phyloP scores from a whole-genome alignment of 2,888 invertebrate genomes.

The Caenorhabditis virilis region DNA sequence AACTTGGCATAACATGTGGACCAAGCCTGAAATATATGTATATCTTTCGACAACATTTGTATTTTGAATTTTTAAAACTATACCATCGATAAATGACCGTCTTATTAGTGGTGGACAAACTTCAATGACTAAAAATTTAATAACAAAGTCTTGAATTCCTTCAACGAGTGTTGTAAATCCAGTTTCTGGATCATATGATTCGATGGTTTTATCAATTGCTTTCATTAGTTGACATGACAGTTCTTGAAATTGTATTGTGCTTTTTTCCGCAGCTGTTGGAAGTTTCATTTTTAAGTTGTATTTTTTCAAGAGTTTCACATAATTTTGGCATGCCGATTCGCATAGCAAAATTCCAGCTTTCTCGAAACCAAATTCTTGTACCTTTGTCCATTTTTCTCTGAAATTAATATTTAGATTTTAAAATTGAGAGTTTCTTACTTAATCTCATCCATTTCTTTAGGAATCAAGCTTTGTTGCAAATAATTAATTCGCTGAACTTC shows the following conservation, averaged over 20 bases:
- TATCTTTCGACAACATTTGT: no score
- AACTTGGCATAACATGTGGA: slow-evolving; percentile 52
- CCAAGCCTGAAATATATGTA: slow-evolving; percentile 40
- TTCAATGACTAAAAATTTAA: slow-evolving; percentile 57
- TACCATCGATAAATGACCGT: slow-evolving; percentile 62
- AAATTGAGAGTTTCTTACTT: not conserved
- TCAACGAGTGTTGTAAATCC: slow-evolving; percentile 55
- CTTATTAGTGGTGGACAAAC: slow-evolving; percentile 64
- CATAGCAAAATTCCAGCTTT: slow-evolving; percentile 51
- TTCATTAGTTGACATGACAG: slow-evolving; percentile 52
- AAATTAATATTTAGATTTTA: not conserved
- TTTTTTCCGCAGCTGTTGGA: slow-evolving; percentile 30
- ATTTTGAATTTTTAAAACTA: no score
- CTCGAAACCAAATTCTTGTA: slow-evolving; percentile 49
- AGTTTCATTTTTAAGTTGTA: slow-evolving; percentile 49
- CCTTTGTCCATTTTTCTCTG: slow-evolving; percentile 44
- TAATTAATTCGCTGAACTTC: slow-evolving; percentile 58
- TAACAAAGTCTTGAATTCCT: slow-evolving; percentile 53
- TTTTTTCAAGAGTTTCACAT: slow-evolving; percentile 43
- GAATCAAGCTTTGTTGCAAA: slow-evolving; percentile 59
- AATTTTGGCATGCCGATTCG: slow-evolving; percentile 49
- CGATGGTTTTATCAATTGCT: slow-evolving; percentile 60
- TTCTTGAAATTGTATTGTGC: slow-evolving; percentile 39
- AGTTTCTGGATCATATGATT: slow-evolving; percentile 43
- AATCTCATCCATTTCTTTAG: slow-evolving; percentile 41